A percentile compares a stretch with the other conserved stretches of the same genome.
phyloP scores from a whole-genome alignment of 2,888 invertebrate species.

The Epiblema foenella region DNA sequence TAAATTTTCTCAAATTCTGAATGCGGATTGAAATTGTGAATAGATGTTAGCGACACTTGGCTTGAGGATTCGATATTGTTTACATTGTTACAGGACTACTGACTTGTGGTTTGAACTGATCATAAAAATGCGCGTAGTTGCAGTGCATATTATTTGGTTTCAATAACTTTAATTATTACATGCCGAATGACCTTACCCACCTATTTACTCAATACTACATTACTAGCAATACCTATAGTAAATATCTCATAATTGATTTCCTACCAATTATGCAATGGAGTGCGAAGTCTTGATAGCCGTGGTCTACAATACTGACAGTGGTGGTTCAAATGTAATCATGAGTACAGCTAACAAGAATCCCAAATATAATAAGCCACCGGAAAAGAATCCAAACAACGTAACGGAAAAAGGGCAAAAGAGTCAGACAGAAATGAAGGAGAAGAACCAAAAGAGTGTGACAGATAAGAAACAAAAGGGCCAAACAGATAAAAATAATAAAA shows the following conservation, averaged over 20 bases:
- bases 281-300: conserved; percentile 42
- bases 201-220: too few species aligned
- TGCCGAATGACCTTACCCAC: not conserved
- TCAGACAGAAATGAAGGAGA: not conserved
- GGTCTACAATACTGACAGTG: conserved; percentile 31
- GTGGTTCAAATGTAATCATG: conserved; percentile 42
- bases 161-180: not conserved
- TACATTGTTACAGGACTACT: not conserved
- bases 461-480: not conserved
- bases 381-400: not conserved
- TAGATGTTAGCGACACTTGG: not conserved
- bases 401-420: not conserved
- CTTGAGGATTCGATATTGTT: conserved; percentile 19
- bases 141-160: not conserved
- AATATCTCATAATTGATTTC: too few species aligned
- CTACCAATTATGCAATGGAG: conserved; percentile 47
- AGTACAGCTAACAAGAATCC: conserved; percentile 63
- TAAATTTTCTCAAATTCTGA: not conserved
- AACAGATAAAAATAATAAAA: conserved; percentile 46
- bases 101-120: conserved; percentile 14
- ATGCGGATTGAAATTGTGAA: not conserved
- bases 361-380: conserved; percentile 13
- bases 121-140: not conserved
- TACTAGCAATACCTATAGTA: too few species aligned
- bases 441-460: not conserved